phyloP scores from a whole-genome alignment of 2,888 invertebrate genomes.

The Eupithecia abbreviata region DNA sequence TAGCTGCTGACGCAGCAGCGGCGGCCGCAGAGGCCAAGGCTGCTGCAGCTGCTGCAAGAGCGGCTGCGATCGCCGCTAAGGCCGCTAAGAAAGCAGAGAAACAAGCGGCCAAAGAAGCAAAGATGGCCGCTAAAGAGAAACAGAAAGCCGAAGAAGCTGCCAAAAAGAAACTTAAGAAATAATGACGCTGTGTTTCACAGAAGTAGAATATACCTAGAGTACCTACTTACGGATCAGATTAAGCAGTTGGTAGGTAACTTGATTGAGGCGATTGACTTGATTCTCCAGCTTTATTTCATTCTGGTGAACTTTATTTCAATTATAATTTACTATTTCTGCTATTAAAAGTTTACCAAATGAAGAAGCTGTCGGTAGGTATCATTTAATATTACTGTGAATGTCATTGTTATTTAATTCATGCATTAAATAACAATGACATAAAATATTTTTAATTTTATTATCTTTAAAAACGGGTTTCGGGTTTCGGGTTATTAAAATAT shows the following conservation, averaged over 20 bases:
- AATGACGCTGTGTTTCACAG: background rate
- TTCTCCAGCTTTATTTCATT: background rate
- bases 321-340: background rate
- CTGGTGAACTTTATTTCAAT: background rate
- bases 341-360: background rate
- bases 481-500: background rate
- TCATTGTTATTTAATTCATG: background rate
- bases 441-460: background rate
- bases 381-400: too few relatives aligned
- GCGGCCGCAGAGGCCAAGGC: background rate
- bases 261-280: background rate
- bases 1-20: slow-evolving; percentile 18
- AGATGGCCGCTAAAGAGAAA: background rate
- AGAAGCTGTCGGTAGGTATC: background rate
- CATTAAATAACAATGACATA: background rate
- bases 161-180: background rate
- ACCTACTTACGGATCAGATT: background rate
- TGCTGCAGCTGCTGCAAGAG: background rate
- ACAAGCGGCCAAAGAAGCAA: slow-evolving; percentile 13
- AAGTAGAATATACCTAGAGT: background rate
- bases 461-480: background rate
- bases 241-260: background rate
- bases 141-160: background rate
- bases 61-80: background rate
- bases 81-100: slow-evolving; percentile 22